Conservation (phyloP, 2,888 invertebrate species). For the Conistra vaccinii region DNA sequence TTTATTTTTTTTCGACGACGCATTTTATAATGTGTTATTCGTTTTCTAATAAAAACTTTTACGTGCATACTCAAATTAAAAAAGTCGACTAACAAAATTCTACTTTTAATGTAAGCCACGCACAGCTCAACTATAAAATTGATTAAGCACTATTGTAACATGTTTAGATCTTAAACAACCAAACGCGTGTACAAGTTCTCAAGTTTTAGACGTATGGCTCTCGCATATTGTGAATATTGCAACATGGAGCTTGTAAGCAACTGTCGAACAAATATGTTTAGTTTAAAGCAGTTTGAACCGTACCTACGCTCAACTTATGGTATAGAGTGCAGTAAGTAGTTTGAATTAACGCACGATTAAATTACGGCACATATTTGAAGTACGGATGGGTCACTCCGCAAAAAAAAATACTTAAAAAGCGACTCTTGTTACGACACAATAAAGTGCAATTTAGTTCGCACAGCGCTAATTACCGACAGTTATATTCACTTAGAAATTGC, state of each 20-base stretch:
- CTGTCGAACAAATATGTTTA: slow-evolving; percentile 47
- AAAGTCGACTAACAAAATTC: background rate
- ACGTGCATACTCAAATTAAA: background rate
- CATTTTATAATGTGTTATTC: background rate
- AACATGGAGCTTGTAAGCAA: slow-evolving; percentile 44
- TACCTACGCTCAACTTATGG: background rate
- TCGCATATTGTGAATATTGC: slow-evolving; percentile 56
- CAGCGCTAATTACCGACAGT: no score
- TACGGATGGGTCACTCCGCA: no score
- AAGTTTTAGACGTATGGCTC: slow-evolving; percentile 51
- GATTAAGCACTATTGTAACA: slow-evolving; percentile 41
- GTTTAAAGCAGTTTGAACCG: slow-evolving; percentile 17
- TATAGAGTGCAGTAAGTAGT: background rate
- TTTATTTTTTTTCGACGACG: background rate
- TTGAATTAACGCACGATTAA: background rate
- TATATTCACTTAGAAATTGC: no score
- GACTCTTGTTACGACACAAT: no score
- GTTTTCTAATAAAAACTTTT: background rate
- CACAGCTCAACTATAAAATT: slow-evolving; percentile 18
- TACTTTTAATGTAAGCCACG: slow-evolving; percentile 10
- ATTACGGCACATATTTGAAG: background rate
- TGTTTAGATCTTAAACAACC: slow-evolving; percentile 51
- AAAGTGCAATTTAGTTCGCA: no score
- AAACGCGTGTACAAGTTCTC: slow-evolving; percentile 42
- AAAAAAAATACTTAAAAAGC: no score